Conservation (phyloP, 2,113 vertebrate genomes). For the Nibea coibor region DNA sequence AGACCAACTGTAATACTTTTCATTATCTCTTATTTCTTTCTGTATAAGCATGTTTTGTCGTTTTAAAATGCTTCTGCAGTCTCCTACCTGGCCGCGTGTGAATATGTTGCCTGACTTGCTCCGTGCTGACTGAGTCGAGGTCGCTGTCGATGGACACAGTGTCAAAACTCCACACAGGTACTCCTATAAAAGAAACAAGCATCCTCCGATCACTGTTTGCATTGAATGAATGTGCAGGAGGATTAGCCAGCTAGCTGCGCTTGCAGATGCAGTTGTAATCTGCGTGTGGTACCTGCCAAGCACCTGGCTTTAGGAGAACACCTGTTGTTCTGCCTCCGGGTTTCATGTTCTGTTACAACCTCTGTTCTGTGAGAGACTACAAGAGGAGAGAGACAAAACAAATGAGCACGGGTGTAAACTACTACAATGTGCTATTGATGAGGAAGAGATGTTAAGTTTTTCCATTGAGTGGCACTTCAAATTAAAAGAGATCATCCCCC, state of each 20-base stretch:
- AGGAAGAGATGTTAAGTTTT: background rate
- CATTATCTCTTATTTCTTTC: background rate
- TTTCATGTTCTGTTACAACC: constrained; percentile 19
- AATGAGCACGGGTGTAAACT: background rate
- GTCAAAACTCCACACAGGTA: constrained; percentile 80
- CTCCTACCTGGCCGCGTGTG: constrained; percentile 58
- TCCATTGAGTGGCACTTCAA: background rate
- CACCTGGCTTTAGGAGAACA: constrained; percentile 45
- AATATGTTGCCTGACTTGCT: constrained; percentile 73
- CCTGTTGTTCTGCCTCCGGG: constrained; percentile 8
- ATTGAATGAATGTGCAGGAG: background rate
- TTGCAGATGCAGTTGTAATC: background rate
- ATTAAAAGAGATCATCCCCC: background rate
- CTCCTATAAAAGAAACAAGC: constrained; percentile 64
- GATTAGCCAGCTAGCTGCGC: background rate
- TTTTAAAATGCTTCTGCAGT: constrained; percentile 24
- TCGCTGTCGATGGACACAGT: constrained; percentile 82
- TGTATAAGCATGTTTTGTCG: background rate
- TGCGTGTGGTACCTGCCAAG: constrained; percentile 75
- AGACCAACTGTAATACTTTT: background rate
- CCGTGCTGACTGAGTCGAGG: constrained; percentile 81
- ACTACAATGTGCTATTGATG: background rate
- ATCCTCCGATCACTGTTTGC: background rate
- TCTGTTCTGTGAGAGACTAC: constrained; percentile 44
- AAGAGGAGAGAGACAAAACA: constrained; percentile 15